These are phyloP conservation scores for Muntiacus muntjak DNA, from an alignment of 2,113 vertebrate genomes.

Conservation along the genomic window DNA sequence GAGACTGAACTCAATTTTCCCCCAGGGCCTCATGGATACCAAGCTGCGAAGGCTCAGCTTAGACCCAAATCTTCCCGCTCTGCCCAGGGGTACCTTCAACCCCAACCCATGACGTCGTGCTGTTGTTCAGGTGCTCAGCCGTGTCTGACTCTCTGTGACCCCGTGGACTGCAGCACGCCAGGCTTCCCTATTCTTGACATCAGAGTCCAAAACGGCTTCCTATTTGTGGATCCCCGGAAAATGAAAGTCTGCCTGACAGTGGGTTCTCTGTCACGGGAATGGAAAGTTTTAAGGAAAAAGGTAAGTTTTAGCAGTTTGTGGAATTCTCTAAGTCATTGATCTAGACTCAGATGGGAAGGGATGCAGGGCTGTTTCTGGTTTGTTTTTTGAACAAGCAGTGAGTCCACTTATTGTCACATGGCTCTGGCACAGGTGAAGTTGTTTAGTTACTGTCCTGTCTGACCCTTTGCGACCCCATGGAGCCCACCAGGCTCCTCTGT, in stretches of 20 bases:
- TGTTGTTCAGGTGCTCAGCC: background rate
- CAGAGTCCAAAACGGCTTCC: background rate
- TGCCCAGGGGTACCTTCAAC: background rate
- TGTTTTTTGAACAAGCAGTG: background rate
- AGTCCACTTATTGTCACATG: background rate
- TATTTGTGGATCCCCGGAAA: background rate
- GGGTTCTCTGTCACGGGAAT: background rate
- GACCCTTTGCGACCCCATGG: background rate
- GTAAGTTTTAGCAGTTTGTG: background rate
- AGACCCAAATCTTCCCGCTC: background rate
- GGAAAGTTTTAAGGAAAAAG: background rate
- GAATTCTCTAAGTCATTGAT: background rate
- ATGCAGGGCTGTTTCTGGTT: background rate
- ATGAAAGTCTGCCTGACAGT: background rate
- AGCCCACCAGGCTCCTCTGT: background rate
- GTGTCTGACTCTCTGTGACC: background rate
- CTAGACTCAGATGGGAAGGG: background rate
- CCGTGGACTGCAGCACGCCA: background rate
- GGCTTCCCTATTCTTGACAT: background rate
- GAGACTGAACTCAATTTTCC: background rate
- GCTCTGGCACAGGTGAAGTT: background rate
- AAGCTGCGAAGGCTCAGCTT: background rate
- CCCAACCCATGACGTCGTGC: fast-evolving
- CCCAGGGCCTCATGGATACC: background rate
- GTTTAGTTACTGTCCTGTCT: background rate